Evolutionary conservation across 2,888 invertebrate genomes (phyloP), one percentile per base, ranked within the genome.

Genomic region (Scaptomyza flava): DNA sequence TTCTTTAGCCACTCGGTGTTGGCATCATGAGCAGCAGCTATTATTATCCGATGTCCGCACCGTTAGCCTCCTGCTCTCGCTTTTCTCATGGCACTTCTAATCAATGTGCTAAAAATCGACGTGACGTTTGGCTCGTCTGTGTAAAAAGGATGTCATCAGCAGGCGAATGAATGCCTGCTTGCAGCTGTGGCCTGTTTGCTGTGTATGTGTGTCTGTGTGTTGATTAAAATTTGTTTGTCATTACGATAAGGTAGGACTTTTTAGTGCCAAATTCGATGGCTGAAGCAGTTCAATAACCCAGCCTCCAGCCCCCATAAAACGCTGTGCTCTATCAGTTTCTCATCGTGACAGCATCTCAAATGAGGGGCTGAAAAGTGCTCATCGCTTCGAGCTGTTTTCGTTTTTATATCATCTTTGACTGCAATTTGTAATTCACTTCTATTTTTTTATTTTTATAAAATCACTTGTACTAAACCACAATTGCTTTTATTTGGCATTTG

Each of bases 81-180:
- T 30, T 36, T 14, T 34, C 65, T 27, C 47, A 51, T 38, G 67
- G 64, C 47, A 67, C 71, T 74, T 84, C 82, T 89, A 87, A 85
- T 89, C 85, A 89, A 80, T 78, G 81, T 61, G 71, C 69, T 76
- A 75, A 82, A 81, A 72, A 81, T 84, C 85, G 76, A 79, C 69
- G 83, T 82, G 83, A 70, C 79, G 86, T 79, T 78, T 53, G 75
- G 61, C 45, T 50, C 56, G 38, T 34, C 59, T 51, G 38, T 64
- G 34, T 43, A 42, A 61, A 77, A 87, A 90, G 82, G 89, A 89
- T 90, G 90, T 89, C 89, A 90, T 89, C 90, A 89, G 80, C 81
- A 83, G 74, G 42, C 52, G 34, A 41, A 63, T 58, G 65, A 45
- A 43, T 14, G 38, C 38, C 38, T 38, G 38, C 3, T 59, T 64